Conservation (phyloP, 2,113 vertebrate species). For the Polypterus senegalus region DNA sequence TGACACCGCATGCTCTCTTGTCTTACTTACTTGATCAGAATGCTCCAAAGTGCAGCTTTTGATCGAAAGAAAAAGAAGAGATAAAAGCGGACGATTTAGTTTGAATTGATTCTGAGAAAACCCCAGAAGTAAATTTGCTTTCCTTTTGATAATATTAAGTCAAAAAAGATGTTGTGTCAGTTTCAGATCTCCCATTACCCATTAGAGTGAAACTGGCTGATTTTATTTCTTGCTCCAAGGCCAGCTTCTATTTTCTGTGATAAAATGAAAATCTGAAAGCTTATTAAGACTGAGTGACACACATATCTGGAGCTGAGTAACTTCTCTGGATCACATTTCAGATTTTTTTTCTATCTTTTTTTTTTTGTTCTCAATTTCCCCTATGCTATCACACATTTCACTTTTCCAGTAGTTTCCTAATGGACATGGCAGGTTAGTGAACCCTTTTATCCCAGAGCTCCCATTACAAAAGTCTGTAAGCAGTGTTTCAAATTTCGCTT, state of each 20-base stretch:
- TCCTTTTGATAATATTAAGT: slow-evolving; percentile 69
- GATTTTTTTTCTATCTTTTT: slow-evolving; percentile 5
- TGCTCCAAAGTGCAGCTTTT: slow-evolving; percentile 56
- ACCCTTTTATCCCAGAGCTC: slow-evolving; percentile 37
- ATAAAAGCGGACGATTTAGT: slow-evolving; percentile 63
- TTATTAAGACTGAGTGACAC: slow-evolving; percentile 73
- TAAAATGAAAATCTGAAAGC: slow-evolving; percentile 67
- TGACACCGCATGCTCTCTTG: no score
- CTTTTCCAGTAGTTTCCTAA: slow-evolving; percentile 62
- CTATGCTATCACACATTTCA: slow-evolving; percentile 65
- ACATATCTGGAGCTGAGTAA: slow-evolving; percentile 58
- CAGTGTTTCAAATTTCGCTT: slow-evolving; percentile 36
- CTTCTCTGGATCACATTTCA: slow-evolving; percentile 63
- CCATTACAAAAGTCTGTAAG: slow-evolving; percentile 43
- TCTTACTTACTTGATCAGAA: slow-evolving; percentile 21
- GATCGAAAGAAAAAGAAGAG: slow-evolving; percentile 63
- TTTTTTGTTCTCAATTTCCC: slow-evolving; percentile 66
- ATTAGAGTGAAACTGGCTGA: slow-evolving; percentile 61
- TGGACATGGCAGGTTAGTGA: slow-evolving; percentile 62
- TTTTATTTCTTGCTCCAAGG: slow-evolving; percentile 56
- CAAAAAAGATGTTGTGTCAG: slow-evolving; percentile 58
- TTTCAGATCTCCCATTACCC: slow-evolving; percentile 63
- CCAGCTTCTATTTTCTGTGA: slow-evolving; percentile 63
- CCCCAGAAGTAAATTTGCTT: slow-evolving; percentile 67
- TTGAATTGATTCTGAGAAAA: slow-evolving; percentile 69